Evolutionary conservation across 2,113 vertebrate species (phyloP).

Genomic region (Dicaeum eximium): DNA sequence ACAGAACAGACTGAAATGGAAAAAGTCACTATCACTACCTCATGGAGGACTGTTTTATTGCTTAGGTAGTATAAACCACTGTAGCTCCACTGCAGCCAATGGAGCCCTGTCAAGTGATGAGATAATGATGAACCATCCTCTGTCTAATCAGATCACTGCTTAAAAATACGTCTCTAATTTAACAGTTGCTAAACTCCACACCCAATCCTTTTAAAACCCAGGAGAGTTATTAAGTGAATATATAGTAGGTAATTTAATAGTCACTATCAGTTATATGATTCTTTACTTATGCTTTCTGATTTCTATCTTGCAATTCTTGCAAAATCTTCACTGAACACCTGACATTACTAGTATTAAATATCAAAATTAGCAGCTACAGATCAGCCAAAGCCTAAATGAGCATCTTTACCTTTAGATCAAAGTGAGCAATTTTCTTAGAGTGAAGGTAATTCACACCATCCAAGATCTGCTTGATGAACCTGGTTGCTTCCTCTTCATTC

Average conservation of each 20-base stretch:
- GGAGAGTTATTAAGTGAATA: not conserved
- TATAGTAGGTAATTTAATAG: not conserved
- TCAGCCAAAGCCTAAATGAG: not conserved
- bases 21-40: not conserved
- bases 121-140: not conserved
- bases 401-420: conserved; percentile 90
- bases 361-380: not conserved
- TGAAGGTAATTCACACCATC: conserved; percentile 93
- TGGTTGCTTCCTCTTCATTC: conserved; percentile 95
- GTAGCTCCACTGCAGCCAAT: not conserved
- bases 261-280: not conserved
- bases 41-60: not conserved
- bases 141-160: not conserved
- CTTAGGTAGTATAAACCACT: not conserved
- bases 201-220: not conserved
- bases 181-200: not conserved
- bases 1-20: not conserved
- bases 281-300: not conserved
- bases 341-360: not conserved
- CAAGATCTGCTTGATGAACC: conserved; percentile 96
- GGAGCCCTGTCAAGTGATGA: not conserved
- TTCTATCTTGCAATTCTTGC: not conserved
- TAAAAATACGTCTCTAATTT: not conserved
- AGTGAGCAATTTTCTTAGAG: conserved; percentile 90
- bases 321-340: not conserved